Base-by-base conservation (phyloP, 1,140 invertebrate genomes). In the Hydropsyche tenuis region DNA sequence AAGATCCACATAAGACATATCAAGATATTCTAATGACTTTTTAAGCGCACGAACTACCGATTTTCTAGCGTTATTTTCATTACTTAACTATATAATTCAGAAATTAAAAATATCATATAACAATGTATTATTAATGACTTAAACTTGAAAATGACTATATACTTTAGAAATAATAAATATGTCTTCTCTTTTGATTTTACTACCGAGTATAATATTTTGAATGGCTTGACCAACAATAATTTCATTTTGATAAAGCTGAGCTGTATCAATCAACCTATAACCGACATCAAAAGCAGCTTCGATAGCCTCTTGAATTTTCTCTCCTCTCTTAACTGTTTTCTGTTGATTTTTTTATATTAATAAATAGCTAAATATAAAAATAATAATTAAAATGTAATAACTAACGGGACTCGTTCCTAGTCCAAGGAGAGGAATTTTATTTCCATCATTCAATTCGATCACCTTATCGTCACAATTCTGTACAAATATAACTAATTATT, bases 151-250 rank as follows among this genome's bases (percentile, higher is more conserved):
- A n/a, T n/a, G n/a, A n/a, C n/a, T 37, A 4, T 5, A 60, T 79
- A 91, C 85, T 82, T 92, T 91, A 12, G 88, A 89, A 43, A 88
- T 88, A 27, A 90, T 81, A 81, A 92, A 92, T 4, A 89, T 84
- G 78, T 96, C 94, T 45, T 90, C 85, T 69, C 90, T 85, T 78
- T 89, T 91, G 12, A 94, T 86, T 1, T 86, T 82, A 37, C 92
- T 93, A 77, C 92, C 88, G 0, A 84, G 82, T 60, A 97, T 87
- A 79, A 92, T 90, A 12, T 89, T 88, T 30, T 88, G 85, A 6
- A 98, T 85, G 0, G 89, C 94, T 70, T 84, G 83, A 1, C 95
- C 96, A 20, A 98, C 89, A 85, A 95, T 93, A 46, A 87, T 85
- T 81, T 98, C 95, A 83, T 97, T 97, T 53, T 85, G 80, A 78